Evolutionary conservation across 1,140 invertebrate species (phyloP).

Genomic region (Archivesica marissinica): DNA sequence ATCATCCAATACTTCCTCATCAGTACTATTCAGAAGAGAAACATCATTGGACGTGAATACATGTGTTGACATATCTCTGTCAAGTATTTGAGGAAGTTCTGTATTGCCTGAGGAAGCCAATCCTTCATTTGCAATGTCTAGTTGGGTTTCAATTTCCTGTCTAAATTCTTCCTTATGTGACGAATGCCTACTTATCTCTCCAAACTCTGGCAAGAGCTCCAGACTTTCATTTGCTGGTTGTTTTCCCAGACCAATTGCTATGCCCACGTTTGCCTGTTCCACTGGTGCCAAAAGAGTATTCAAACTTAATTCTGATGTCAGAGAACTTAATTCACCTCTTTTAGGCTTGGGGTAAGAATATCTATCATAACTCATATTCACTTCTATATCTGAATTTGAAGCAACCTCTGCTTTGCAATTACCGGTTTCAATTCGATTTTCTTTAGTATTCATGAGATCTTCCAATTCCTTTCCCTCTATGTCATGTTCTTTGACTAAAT

Average conservation of each 20-base stretch:
- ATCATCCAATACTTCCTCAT: neutral
- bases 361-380: neutral
- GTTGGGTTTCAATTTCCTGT: too few species aligned
- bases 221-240: neutral
- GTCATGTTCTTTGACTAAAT: conserved; percentile 20
- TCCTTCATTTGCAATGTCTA: too few species aligned
- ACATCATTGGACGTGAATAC: too few species aligned
- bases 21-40: too few species aligned
- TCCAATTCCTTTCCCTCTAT: conserved; percentile 13
- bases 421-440: neutral
- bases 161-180: too few species aligned
- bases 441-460: neutral
- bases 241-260: neutral
- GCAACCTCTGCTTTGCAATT: neutral
- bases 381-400: neutral
- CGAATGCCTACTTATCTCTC: too few species aligned
- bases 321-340: neutral
- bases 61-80: too few species aligned
- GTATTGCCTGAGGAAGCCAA: too few species aligned
- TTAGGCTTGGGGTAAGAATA: neutral
- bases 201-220: neutral
- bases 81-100: too few species aligned
- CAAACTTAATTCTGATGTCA: neutral
- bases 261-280: neutral
- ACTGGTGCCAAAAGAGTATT: neutral